Evolutionary conservation across 2,113 vertebrate species (phyloP), one percentile per base, ranked within the genome.

Genomic region (Emydocephalus ijimae): DNA sequence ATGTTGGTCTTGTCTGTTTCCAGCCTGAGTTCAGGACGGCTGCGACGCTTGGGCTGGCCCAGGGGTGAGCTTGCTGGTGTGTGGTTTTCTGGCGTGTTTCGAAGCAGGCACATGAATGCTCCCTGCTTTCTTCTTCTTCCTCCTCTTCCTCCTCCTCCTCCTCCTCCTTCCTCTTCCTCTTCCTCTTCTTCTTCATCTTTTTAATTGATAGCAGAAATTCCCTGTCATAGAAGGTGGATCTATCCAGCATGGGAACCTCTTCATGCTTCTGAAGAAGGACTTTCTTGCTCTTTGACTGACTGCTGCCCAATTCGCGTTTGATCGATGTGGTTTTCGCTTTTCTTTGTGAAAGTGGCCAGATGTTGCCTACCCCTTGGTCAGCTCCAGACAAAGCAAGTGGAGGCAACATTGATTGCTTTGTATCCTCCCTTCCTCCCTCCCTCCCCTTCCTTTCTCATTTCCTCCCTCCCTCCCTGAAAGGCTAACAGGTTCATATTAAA

Each of bases 271-370:
- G 85, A 56, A 69, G 29, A 23, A 34, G 1, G 7, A 26, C 56
- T 1, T 87, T 56, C 26, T 92, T 61, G 48, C 23, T 91, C 21
- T 0, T 85, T 86, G 56, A 29, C 43, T 64, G 1, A 57, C 87
- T 91, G 91, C 91, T n/a, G 39, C 29, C 90, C 69, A 85, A 52
- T 69, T 48, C 91, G 56, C 88, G 52, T 34, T 91, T 54, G 34
- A 24, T 56, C 1, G 34, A 15, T 45, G 7, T 61, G 8, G 61
- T 69, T 93, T 87, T 64, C 20, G 4, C n/a, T 50, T 74, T 92
- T 64, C 50, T 88, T 56, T 90, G 55, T 85, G 59, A 92, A 90
- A 90, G 52, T 34, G 52, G 0, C 56, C 23, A 24, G 11, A 29
- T 9, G 54, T 29, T 85, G 48, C 89, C 90, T 34, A n/a, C 23